Evolutionary conservation across 1,140 invertebrate species (phyloP).

Genomic region (Formica selysi): DNA sequence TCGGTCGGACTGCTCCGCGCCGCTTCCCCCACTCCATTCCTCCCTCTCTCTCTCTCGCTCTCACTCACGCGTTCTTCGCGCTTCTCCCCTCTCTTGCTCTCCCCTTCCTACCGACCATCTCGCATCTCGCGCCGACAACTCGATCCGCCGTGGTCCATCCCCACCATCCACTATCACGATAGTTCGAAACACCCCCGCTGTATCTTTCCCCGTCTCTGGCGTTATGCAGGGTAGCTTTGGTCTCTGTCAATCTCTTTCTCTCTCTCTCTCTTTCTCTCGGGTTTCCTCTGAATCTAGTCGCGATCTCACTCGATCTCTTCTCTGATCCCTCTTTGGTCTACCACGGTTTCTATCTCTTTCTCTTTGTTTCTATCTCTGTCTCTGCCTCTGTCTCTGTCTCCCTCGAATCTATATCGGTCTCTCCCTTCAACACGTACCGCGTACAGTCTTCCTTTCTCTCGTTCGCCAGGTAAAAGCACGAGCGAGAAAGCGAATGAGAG

Average conservation of each 20-base stretch:
- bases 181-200: conserved; percentile 32
- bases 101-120: not conserved
- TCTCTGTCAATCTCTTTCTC: conserved; percentile 46
- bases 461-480: conserved; percentile 1
- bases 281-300: not conserved
- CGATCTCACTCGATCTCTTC: not conserved
- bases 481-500: conserved; percentile 32
- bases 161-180: not conserved
- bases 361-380: not conserved
- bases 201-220: conserved; percentile 35
- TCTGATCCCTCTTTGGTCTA: not conserved
- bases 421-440: not conserved
- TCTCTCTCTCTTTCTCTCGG: not conserved
- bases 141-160: not conserved
- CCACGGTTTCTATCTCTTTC: not conserved
- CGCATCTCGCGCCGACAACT: conserved; percentile 29
- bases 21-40: not conserved
- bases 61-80: not conserved
- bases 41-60: not conserved
- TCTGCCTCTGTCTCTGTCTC: not conserved
- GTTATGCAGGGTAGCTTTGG: conserved; percentile 53
- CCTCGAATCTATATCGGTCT: conserved; percentile 6
- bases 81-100: conserved; percentile 2
- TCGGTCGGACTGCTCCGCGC: conserved; percentile 11
- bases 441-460: conserved; percentile 15